Conservation (phyloP, 2,113 vertebrate genomes). For the Brevimyrus niger region DNA sequence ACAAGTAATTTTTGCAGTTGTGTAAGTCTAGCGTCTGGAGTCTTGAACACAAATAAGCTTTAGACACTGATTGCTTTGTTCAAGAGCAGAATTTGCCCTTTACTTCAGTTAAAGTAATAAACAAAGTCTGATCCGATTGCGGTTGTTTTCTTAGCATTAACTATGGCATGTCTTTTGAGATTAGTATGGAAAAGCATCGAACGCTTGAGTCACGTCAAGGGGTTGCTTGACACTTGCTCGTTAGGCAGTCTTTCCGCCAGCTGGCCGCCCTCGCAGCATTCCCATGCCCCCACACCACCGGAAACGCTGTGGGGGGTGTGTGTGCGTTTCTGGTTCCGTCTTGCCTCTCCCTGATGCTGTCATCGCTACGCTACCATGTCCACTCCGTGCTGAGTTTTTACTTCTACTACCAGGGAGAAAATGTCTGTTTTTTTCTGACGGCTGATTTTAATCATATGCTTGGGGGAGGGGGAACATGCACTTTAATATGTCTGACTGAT, state of each 20-base stretch:
- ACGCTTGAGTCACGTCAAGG: not conserved
- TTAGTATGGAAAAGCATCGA: not conserved
- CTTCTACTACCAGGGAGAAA: not conserved
- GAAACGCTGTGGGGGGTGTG: not conserved
- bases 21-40: constrained; percentile 5
- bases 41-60: not conserved
- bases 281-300: not conserved
- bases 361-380: not conserved
- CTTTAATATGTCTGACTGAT: constrained; percentile 1
- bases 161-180: not conserved
- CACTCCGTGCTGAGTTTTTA: not conserved
- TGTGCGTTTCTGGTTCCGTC: not conserved
- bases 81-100: constrained; percentile 1
- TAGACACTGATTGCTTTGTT: constrained; percentile 16
- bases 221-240: not conserved
- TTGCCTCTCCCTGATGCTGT: not conserved
- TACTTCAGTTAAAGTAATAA: constrained; percentile 12
- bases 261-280: too few relatives aligned
- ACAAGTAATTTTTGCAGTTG: constrained; percentile 29
- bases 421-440: not conserved
- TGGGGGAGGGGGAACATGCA: not conserved
- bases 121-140: not conserved
- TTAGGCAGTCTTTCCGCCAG: not conserved
- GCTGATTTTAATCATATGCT: not conserved
- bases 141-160: not conserved